Base-by-base conservation (phyloP, 2,797 vertebrate genomes). In the Leuciscus waleckii region DNA sequence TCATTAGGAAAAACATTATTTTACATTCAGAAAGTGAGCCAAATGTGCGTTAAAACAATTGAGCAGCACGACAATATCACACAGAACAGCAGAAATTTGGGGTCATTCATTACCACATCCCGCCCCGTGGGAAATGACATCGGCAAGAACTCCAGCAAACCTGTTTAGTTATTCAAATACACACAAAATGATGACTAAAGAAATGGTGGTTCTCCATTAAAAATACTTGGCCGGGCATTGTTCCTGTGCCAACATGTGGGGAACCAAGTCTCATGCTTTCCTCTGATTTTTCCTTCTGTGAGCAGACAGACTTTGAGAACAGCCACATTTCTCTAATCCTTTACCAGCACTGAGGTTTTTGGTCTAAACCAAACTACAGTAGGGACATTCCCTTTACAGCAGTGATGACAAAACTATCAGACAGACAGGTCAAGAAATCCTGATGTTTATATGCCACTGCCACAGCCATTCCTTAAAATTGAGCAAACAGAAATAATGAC, bases 61-160 rank as follows among this genome's bases (percentile, higher is more conserved):
- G 23, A 41, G 76, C 49, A 74, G 49, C 8, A 54, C 4, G 19
- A 54, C 37, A 84, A 51, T 83, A 79, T 85, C 78, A 76, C 51
- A 81, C 32, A 69, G 76, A 63, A 54, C 73, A 83, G 84, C 51
- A 87, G 32, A 87, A 85, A 82, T 32, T 14, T 35, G 23, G 73
- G 54, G 51, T 77, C 70, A 37, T 26, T 79, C 56, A 1, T 78
- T 54, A 84, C 90, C 88, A 87, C 86, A 85, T 87, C 87, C 85
- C 21, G 5, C 43, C 71, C 49, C 54, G 43, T 51, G 84, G 87
- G 77, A 82, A 61, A 86, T 80, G 35, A 82, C 78, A 88, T 76
- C 43, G 29, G 84, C 82, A 80, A 65, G 82, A 86, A 74, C 16
- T 23, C n/a, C 19, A 69, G 51, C 58, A 37, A 81, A 79, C 10